Evolutionary conservation across 1,140 invertebrate species (phyloP), one percentile per base, ranked within the genome.

Genomic region (Danaus melanippus): DNA sequence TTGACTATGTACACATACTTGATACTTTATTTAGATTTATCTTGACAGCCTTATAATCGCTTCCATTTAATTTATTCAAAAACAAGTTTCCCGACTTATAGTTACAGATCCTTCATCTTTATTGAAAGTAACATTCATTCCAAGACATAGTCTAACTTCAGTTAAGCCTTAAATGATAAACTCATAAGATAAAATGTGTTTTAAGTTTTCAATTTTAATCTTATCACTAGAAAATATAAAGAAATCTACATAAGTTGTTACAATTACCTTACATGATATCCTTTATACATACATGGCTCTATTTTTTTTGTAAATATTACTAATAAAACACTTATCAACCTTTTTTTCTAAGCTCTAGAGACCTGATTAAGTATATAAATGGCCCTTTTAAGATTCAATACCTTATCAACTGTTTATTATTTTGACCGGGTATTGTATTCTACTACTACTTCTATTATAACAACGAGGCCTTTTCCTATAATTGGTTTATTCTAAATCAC

Each of bases 161-260:
- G 3, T 8, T 4, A 44, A 44, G 12, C 9, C 12, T 12, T 44
- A 6, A 12, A 44, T 44, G 12, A 0, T 44, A 12, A 44, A 44
- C 21, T 32, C 6, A 32, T 32, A 32, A 32, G 7, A 32, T 32
- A 2, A 32, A 32, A 32, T 32, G 2, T 15, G 15, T 15, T 15
- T 32, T 32, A 32, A 7, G 21, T 32, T 32, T 12, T 44, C 42
- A 44, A 8, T 7, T 44, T 44, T 8, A 10, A 44, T 44, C 9
- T 44, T 44, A 44, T 44, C 56, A 57, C 74, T 76, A n/a, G 63
- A 76, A 64, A 69, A 71, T 43, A 77, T 54, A 47, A 84, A 67
- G 42, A 75, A 66, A 69, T 83, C 76, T 68, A 81, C 79, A 75
- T 74, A 79, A 3, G 77, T 15, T 53, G 71, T 62, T 8, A 81